phyloP scores from a whole-genome alignment of 2,888 invertebrate genomes.

The Timema podura region DNA sequence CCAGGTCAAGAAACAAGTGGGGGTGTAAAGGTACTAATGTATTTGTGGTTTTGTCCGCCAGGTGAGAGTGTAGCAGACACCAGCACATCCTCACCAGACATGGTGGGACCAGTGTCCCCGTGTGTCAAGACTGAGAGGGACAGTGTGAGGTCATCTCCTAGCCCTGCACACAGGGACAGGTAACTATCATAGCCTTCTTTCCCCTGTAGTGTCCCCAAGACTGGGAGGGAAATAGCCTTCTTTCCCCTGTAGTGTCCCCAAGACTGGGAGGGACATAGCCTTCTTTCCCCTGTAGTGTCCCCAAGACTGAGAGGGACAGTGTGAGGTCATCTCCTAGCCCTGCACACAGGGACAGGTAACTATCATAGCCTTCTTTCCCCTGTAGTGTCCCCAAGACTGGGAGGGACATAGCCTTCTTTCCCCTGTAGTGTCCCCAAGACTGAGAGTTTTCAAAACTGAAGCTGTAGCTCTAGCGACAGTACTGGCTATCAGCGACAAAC shows the following conservation, averaged over 20 bases:
- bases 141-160: slow-evolving; percentile 29
- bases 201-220: neutral
- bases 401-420: no score
- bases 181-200: neutral
- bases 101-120: slow-evolving; percentile 77
- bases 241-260: no score
- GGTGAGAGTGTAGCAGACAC: slow-evolving; percentile 92
- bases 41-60: slow-evolving; percentile 41
- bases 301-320: slow-evolving; percentile 31
- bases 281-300: no score
- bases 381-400: no score
- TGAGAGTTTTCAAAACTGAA: no score
- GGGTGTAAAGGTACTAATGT: neutral
- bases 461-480: no score
- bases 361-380: neutral
- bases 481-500: no score
- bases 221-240: neutral
- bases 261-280: no score
- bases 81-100: slow-evolving; percentile 87
- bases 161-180: slow-evolving; percentile 34
- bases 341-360: slow-evolving; percentile 30
- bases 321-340: slow-evolving; percentile 33
- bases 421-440: no score
- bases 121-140: slow-evolving; percentile 40
- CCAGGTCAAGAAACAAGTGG: no score